These are phyloP conservation scores for Pogonomyrmex barbatus DNA, from an alignment of 1,140 invertebrate genomes.

Conservation along the genomic window DNA sequence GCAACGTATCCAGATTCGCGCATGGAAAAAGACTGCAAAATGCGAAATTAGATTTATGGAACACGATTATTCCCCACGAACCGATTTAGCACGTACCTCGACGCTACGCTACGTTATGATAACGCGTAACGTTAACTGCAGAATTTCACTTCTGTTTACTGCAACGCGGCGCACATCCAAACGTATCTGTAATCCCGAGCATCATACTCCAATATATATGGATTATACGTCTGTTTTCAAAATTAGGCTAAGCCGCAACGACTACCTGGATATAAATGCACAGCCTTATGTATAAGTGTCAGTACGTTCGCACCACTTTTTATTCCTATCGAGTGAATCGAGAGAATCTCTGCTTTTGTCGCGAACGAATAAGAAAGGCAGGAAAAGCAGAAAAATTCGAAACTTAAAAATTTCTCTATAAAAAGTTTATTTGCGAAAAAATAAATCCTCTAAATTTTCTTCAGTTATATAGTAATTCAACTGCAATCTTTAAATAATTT, in stretches of 20 bases:
- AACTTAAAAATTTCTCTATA: conserved; percentile 6
- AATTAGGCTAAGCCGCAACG: conserved; percentile 38
- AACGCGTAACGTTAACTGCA: conserved; percentile 19
- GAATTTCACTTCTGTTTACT: conserved; percentile 33
- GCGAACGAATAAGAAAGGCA: neutral
- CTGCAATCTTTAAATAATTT: neutral
- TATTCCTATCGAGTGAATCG: neutral
- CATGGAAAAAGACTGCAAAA: neutral
- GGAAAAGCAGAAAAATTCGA: neutral
- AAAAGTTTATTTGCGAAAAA: neutral
- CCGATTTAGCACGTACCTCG: conserved; percentile 15
- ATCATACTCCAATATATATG: neutral
- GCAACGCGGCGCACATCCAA: neutral
- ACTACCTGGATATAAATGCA: neutral
- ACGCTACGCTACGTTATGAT: conserved; percentile 20
- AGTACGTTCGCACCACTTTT: neutral
- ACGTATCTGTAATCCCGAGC: conserved; percentile 27
- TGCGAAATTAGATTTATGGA: conserved; percentile 16
- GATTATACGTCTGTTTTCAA: conserved; percentile 48
- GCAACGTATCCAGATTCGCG: neutral
- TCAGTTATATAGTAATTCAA: neutral
- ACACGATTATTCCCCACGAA: neutral
- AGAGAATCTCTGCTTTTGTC: conserved; percentile 12
- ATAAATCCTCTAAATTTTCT: neutral
- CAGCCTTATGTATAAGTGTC: conserved; percentile 5